Percentiles rank a stretch among this genome's conserved stretches.
phyloP scores from a whole-genome alignment of 1,140 invertebrate genomes.

The Penaeus japonicus region DNA sequence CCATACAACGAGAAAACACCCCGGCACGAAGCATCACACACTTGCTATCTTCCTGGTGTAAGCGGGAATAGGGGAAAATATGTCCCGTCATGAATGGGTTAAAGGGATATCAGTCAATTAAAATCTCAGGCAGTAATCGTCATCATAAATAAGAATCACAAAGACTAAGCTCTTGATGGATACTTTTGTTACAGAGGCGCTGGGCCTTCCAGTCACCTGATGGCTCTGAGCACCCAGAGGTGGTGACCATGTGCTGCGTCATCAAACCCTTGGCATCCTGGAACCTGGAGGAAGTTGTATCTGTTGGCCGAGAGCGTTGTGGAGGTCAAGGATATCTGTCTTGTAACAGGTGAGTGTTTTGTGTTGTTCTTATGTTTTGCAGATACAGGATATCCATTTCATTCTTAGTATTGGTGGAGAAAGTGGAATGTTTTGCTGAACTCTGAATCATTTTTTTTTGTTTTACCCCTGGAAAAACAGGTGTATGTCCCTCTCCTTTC shows the following conservation, averaged over 20 bases:
- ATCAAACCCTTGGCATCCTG: slow-evolving; percentile 63
- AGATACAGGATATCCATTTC: neutral
- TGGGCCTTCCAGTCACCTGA: slow-evolving; percentile 61
- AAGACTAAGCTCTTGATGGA: neutral
- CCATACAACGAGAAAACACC: too few species aligned
- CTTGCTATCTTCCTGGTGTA: too few species aligned
- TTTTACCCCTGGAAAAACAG: too few species aligned
- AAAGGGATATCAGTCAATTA: too few species aligned
- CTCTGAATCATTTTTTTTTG: too few species aligned
- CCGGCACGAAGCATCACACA: too few species aligned
- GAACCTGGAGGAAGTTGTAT: slow-evolving; percentile 62
- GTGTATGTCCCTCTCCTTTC: too few species aligned
- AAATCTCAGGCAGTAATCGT: too few species aligned
- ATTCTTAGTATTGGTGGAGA: neutral
- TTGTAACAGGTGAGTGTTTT: slow-evolving; percentile 60
- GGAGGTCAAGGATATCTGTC: slow-evolving; percentile 64
- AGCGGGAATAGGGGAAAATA: too few species aligned
- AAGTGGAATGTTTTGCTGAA: neutral
- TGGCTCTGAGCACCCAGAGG: slow-evolving; percentile 61
- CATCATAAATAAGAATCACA: neutral
- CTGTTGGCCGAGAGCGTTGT: slow-evolving; percentile 62
- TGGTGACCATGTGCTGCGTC: slow-evolving; percentile 64
- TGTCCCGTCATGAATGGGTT: too few species aligned
- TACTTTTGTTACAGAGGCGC: slow-evolving; percentile 42
- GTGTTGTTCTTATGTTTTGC: neutral